phyloP scores from a whole-genome alignment of 2,888 invertebrate genomes.

The Diplolepis rosae region DNA sequence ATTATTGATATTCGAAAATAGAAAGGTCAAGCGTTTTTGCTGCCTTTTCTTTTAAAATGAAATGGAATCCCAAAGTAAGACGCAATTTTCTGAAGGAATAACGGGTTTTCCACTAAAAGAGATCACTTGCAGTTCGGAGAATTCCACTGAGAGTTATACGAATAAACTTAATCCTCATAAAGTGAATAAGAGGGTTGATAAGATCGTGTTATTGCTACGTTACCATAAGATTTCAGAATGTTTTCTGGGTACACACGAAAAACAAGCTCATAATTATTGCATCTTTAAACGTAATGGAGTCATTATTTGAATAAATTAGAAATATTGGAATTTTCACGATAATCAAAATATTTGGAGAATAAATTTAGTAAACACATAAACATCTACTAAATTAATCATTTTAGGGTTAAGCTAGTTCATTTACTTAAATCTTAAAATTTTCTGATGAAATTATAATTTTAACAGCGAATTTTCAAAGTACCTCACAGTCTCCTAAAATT shows the following conservation, averaged over 20 bases:
- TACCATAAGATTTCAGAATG: neutral
- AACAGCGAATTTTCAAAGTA: neutral
- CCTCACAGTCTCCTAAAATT: conserved; percentile 13
- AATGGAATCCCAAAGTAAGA: too few relatives aligned
- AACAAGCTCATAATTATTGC: neutral
- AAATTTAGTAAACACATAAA: too few relatives aligned
- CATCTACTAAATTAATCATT: too few relatives aligned
- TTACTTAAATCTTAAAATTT: too few relatives aligned
- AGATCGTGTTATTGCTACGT: neutral
- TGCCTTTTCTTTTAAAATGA: neutral
- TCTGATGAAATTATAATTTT: neutral
- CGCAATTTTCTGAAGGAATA: neutral
- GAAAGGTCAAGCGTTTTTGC: neutral
- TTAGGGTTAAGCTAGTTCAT: too few relatives aligned
- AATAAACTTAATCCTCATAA: neutral
- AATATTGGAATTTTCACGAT: neutral
- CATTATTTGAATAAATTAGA: neutral
- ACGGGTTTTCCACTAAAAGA: neutral
- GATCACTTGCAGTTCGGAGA: neutral
- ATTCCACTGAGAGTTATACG: neutral
- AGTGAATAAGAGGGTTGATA: neutral
- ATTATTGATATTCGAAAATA: neutral
- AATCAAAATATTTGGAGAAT: too few relatives aligned
- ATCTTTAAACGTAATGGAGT: neutral
- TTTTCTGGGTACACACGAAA: too few relatives aligned